Conservation (phyloP, 2,888 invertebrate genomes). For the Heteropelma amictum region DNA sequence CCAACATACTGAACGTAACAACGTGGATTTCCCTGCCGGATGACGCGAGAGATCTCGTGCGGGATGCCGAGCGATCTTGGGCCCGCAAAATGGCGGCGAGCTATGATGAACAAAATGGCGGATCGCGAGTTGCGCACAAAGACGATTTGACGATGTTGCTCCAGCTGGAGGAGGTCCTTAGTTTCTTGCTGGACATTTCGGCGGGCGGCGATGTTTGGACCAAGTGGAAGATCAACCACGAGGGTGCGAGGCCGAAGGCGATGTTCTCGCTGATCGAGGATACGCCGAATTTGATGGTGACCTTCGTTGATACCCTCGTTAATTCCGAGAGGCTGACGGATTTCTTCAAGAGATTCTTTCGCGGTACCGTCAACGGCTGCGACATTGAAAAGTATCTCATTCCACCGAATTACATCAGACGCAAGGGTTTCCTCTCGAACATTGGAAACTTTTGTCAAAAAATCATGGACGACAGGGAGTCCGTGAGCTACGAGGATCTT, state of each 20-base stretch:
- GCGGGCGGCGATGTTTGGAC: constrained; percentile 72
- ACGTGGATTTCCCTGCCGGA: constrained; percentile 67
- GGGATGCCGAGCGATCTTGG: constrained; percentile 63
- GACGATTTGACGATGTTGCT: constrained; percentile 22
- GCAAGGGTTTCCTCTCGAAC: constrained; percentile 66
- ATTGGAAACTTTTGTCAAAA: constrained; percentile 69
- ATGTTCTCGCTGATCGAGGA: constrained; percentile 69
- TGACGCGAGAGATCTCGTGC: constrained; percentile 61
- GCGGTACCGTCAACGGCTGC: constrained; percentile 65
- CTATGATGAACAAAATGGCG: background rate
- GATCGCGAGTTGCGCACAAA: background rate
- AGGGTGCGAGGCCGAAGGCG: constrained; percentile 65
- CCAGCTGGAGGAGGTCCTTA: constrained; percentile 23
- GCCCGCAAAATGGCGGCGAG: constrained; percentile 46
- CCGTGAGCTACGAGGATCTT: constrained; percentile 56
- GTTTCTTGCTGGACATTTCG: constrained; percentile 59
- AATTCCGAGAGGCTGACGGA: constrained; percentile 68
- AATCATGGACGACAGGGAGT: constrained; percentile 55
- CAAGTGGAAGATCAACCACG: constrained; percentile 65
- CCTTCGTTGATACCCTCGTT: constrained; percentile 69
- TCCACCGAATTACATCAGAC: constrained; percentile 67
- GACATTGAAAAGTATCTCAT: constrained; percentile 71
- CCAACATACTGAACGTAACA: constrained; percentile 67
- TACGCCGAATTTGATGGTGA: constrained; percentile 68
- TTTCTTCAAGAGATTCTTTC: constrained; percentile 62